A percentile compares a stretch with the other conserved stretches of the same genome.
Conservation (phyloP, 2,797 vertebrate species). For the Aldrovandia affinis region DNA sequence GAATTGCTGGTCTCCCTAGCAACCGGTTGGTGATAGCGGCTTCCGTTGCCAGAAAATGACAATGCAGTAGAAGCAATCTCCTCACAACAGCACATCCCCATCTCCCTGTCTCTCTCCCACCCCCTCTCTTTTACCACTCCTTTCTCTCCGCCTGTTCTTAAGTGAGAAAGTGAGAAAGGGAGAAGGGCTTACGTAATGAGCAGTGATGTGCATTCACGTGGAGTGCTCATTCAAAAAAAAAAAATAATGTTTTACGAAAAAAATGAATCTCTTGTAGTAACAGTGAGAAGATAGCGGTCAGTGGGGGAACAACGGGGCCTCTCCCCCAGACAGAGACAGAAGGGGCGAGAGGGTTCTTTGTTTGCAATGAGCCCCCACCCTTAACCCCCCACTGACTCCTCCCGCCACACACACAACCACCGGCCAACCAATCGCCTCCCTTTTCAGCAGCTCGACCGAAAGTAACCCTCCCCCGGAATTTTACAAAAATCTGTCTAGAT, state of each 20-base stretch:
- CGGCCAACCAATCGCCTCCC: background rate
- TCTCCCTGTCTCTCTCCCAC: slow-evolving; percentile 15
- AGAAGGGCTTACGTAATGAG: slow-evolving; percentile 51
- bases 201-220: slow-evolving; percentile 56
- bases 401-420: background rate
- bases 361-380: slow-evolving; percentile 1
- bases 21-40: slow-evolving; percentile 51
- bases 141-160: background rate
- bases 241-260: background rate
- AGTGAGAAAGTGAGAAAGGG: background rate
- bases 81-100: background rate
- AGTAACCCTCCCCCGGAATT: background rate
- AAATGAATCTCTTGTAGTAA: background rate
- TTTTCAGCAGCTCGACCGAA: slow-evolving; percentile 9
- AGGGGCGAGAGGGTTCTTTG: slow-evolving; percentile 29
- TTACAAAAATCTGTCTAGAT: background rate
- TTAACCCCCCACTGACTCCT: background rate
- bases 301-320: background rate
- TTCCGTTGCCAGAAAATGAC: slow-evolving; percentile 46
- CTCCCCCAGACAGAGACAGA: slow-evolving; percentile 8
- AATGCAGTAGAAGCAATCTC: slow-evolving; percentile 31
- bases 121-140: slow-evolving; percentile 28
- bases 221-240: slow-evolving; percentile 21
- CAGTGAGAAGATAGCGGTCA: slow-evolving; percentile 47
- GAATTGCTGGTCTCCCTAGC: slow-evolving; percentile 52